A percentile compares a stretch with the other conserved stretches of the same genome.
Evolutionary conservation across 2,113 vertebrate genomes (phyloP).

Genomic region (Genyomyrus donnyi): DNA sequence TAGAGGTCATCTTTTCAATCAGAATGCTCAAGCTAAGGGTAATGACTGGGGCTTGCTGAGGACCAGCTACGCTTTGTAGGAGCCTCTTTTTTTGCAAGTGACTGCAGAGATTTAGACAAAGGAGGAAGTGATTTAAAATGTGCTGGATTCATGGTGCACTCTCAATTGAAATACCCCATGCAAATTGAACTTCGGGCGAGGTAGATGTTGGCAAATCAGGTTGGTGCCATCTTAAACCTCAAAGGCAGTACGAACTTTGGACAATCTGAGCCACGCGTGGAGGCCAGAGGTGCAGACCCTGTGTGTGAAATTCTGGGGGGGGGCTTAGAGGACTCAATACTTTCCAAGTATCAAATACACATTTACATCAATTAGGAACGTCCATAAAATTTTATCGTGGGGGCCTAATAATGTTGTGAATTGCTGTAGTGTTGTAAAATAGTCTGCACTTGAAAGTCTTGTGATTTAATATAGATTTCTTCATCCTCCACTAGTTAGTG

Average conservation of each 20-base stretch:
- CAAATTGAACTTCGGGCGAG: neutral
- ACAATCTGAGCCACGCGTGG: neutral
- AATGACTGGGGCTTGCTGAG: conserved; percentile 13
- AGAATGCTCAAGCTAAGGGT: conserved; percentile 11
- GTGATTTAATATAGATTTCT: neutral
- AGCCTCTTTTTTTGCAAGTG: conserved; percentile 2
- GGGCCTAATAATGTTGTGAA: neutral
- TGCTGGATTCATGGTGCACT: neutral
- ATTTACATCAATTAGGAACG: neutral
- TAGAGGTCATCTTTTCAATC: conserved; percentile 25
- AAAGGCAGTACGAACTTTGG: neutral
- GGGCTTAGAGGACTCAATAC: neutral
- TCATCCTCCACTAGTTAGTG: neutral
- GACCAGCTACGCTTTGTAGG: neutral
- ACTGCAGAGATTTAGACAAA: conserved; percentile 8
- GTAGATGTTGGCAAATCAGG: conserved; percentile 1
- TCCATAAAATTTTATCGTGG: neutral
- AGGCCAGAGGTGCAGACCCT: neutral
- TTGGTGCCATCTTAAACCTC: neutral
- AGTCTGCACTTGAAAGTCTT: neutral
- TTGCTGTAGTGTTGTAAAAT: neutral
- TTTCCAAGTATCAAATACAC: neutral
- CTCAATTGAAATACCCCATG: neutral
- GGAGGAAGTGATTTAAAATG: neutral
- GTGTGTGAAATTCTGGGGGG: neutral